A percentile compares a stretch with the other conserved stretches of the same genome.
These are phyloP conservation scores for Prionace glauca DNA, from an alignment of 2,797 vertebrate genomes.

Conservation along the genomic window DNA sequence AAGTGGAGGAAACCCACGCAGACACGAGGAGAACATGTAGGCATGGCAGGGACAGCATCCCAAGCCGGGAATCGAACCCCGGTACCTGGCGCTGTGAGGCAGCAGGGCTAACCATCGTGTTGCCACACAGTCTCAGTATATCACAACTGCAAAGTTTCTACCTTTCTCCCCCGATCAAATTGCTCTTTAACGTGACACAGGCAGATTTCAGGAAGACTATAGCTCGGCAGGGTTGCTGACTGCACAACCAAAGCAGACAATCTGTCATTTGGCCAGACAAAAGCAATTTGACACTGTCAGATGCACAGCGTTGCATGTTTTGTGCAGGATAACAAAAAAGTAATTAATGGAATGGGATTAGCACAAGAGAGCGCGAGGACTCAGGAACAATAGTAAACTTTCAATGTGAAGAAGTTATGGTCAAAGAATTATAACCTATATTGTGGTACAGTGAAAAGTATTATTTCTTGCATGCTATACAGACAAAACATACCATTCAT, in stretches of 20 bases:
- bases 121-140: no score
- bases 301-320: background rate
- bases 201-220: background rate
- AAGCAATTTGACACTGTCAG: background rate
- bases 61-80: no score
- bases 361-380: background rate
- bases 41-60: no score
- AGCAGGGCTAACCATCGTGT: no score
- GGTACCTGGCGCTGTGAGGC: no score
- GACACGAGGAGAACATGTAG: no score
- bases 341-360: background rate
- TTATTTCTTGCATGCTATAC: no score
- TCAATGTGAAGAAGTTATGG: background rate
- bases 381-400: background rate
- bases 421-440: background rate
- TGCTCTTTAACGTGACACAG: background rate
- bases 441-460: no score
- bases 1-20: no score
- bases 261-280: background rate
- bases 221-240: background rate
- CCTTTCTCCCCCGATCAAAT: background rate
- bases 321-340: background rate
- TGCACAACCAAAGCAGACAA: slow-evolving; percentile 1
- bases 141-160: background rate
- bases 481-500: no score